Evolutionary conservation across 2,797 vertebrate species (phyloP).

Genomic region (Mycteria americana): DNA sequence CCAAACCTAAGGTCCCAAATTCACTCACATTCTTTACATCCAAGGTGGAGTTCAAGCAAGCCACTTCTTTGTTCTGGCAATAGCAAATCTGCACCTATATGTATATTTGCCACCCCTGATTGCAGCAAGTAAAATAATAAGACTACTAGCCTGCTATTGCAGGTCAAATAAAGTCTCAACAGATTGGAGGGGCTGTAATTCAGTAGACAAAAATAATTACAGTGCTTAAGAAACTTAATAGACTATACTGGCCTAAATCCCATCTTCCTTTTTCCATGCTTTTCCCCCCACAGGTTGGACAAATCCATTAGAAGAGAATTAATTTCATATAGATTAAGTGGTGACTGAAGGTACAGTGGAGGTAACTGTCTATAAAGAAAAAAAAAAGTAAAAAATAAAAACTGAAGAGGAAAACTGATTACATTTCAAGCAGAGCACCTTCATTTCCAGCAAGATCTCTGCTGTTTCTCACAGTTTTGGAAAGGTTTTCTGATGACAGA

Average conservation of each 20-base stretch:
- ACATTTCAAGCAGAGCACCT: conserved; percentile 18
- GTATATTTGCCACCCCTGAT: not conserved
- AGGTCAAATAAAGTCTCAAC: not conserved
- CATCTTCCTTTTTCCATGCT: not conserved
- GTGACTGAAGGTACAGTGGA: not conserved
- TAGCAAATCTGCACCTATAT: not conserved
- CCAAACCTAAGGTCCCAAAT: not conserved
- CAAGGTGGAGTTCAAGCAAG: not conserved
- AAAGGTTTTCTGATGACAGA: conserved; percentile 48
- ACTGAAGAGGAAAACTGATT: not conserved
- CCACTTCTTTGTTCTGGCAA: not conserved
- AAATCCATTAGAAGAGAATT: not conserved
- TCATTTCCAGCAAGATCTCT: conserved; percentile 29
- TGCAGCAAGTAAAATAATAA: not conserved
- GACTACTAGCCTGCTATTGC: not conserved
- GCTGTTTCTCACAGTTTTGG: conserved; percentile 26
- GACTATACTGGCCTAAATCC: not conserved
- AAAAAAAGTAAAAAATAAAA: not conserved
- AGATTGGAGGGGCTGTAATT: not conserved
- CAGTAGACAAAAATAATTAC: not conserved
- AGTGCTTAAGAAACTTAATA: not conserved
- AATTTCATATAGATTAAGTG: not conserved
- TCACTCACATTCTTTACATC: not conserved
- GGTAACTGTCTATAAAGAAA: not conserved
- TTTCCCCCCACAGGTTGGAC: fast-evolving